phyloP scores from a whole-genome alignment of 2,888 invertebrate species.

The Andrena hattorfiana region DNA sequence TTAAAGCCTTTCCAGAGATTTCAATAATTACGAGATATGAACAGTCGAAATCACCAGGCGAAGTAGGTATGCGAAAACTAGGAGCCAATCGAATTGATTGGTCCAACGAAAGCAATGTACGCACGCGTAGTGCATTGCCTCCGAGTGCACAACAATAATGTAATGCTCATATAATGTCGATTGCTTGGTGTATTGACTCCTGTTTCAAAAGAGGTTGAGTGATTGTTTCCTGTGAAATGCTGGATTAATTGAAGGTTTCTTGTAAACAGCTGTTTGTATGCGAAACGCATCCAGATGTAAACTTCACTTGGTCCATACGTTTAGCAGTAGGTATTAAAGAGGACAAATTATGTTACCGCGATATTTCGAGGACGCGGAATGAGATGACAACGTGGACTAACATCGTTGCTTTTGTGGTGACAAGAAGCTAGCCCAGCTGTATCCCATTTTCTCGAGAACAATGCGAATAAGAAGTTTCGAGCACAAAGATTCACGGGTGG shows the following conservation, averaged over 20 bases:
- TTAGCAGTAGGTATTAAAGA: not conserved
- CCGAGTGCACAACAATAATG: slow-evolving; percentile 18
- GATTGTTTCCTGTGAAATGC: slow-evolving; percentile 17
- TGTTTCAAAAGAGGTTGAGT: not conserved
- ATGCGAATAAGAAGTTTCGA: not conserved
- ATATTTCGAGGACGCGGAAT: not conserved
- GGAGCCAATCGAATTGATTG: not conserved
- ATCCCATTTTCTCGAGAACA: slow-evolving; percentile 12
- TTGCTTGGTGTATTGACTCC: slow-evolving; percentile 16
- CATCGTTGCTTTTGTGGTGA: not conserved
- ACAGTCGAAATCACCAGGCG: not conserved
- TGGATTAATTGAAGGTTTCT: slow-evolving; percentile 2
- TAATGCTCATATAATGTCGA: not conserved
- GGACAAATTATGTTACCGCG: not conserved
- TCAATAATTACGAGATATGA: not conserved
- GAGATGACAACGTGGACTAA: too few species aligned
- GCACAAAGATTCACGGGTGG: not conserved
- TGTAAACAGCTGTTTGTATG: not conserved
- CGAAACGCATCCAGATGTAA: too few species aligned
- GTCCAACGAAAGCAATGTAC: not conserved
- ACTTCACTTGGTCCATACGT: not conserved
- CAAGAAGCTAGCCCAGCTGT: not conserved
- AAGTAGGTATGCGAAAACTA: not conserved
- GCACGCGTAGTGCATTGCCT: slow-evolving; percentile 12
- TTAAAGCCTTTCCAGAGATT: not conserved